These are phyloP conservation scores for Anas capensis DNA, from an alignment of 2,797 vertebrate genomes.

Conservation along the genomic window DNA sequence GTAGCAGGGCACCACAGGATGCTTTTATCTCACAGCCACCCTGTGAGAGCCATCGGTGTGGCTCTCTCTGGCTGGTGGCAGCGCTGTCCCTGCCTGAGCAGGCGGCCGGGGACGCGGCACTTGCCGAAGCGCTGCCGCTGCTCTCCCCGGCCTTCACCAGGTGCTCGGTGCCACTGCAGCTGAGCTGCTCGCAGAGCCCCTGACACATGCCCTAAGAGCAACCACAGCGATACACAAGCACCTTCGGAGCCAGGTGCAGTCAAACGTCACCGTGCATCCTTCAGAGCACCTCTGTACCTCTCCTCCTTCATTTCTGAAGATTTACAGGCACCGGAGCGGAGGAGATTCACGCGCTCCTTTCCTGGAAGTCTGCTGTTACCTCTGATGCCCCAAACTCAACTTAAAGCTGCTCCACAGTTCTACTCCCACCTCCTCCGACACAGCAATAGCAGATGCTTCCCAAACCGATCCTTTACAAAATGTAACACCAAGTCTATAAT, in stretches of 20 bases:
- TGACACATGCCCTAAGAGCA: no score
- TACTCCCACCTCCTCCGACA: not conserved
- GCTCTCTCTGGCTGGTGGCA: not conserved
- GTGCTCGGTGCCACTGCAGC: not conserved
- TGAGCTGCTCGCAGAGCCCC: no score
- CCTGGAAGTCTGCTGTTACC: not conserved
- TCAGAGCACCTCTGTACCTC: not conserved
- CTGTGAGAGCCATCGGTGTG: accelerated
- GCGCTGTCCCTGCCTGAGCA: not conserved
- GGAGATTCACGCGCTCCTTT: not conserved
- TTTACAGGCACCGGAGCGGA: not conserved
- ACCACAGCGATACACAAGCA: not conserved
- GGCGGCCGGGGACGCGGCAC: not conserved
- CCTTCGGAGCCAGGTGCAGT: not conserved
- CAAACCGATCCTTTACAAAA: not conserved
- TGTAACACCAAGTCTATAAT: not conserved
- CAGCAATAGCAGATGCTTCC: conserved; percentile 25
- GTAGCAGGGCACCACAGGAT: not conserved
- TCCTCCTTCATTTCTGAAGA: not conserved
- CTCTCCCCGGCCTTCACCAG: not conserved
- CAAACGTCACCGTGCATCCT: accelerated
- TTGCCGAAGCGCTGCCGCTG: accelerated
- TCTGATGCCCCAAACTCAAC: conserved; percentile 16
- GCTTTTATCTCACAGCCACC: accelerated
- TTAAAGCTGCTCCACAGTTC: not conserved